Evolutionary conservation across 2,113 vertebrate genomes (phyloP), one percentile per base, ranked within the genome.

Genomic region (Stomatorhinus ivindoensis): DNA sequence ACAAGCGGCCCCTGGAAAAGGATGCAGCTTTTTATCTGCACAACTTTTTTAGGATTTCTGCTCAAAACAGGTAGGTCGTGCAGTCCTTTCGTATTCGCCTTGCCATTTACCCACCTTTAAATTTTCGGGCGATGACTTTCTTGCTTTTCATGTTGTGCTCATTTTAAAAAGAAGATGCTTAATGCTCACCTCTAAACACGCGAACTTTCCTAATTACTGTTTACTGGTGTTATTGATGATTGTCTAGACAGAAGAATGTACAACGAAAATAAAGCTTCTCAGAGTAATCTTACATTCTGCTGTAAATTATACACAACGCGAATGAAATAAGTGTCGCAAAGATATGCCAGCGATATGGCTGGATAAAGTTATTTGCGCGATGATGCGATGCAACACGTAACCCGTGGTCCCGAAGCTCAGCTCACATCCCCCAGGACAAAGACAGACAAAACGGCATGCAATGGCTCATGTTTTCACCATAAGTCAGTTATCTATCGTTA

Each of bases 41-140:
- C 91, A 91, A 94, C 94, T 94, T 94, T 96, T 51, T 89, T 93
- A n/a, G 95, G 95, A 94, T 91, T 95, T 89, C 87, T 95, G 89
- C 88, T 94, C 86, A 91, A 92, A 90, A 91, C 93, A 94, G 95
- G 95, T 96, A 92, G 51, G 93, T 91, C 47, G 44, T 9, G 65
- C 21, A 35, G 15, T 84, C 50, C 31, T 21, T 44, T 3, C 85
- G 1, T 1, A 53, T 35, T n/a, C 27, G 24, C 24, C 5, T 55
- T 53, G 35, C 35, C 3, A 21, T 44, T 46, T 42, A 42, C 1
- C 39, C 19, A 19, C 35, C 42, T 39, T 42, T 84, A 9, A 24
- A 4, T 10, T 44, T 80, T 3, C 9, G 15, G 21, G 3, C 19
- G 21, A 1, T 46, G 82, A 84, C 44, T 46, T 84, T 84, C 39